A percentile compares a stretch with the other conserved stretches of the same genome.
Conservation (phyloP, 1,140 invertebrate species). For the Drosophila willistoni region DNA sequence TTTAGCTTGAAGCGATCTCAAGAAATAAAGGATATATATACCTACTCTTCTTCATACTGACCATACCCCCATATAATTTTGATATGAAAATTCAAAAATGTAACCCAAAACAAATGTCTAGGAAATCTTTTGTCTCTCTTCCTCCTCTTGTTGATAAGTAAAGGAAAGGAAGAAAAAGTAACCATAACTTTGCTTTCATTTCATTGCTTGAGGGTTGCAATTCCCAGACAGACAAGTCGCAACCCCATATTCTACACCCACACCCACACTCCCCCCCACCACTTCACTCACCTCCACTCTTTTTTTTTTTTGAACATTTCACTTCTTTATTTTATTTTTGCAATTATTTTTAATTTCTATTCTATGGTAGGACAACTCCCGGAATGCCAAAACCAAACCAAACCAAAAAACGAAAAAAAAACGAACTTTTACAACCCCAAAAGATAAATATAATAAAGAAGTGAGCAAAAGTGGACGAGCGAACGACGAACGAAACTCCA, state of each 20-base stretch:
- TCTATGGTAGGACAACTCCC: conserved; percentile 61
- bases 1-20: conserved; percentile 27
- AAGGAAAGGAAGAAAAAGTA: conserved; percentile 10
- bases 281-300: conserved; percentile 3
- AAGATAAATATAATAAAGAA: conserved; percentile 39
- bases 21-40: conserved; percentile 28
- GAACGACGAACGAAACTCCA: conserved; percentile 16
- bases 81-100: conserved; percentile 21
- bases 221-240: conserved; percentile 63
- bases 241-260: not conserved
- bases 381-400: conserved; percentile 62
- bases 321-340: conserved; percentile 22
- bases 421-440: conserved; percentile 67
- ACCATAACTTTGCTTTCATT: conserved; percentile 60
- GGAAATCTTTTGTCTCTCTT: conserved; percentile 32
- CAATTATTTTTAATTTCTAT: conserved; percentile 76
- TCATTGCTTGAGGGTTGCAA: conserved; percentile 66
- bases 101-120: conserved; percentile 50
- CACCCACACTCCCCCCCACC: conserved; percentile 31
- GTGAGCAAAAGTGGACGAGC: conserved; percentile 21
- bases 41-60: not conserved
- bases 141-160: not conserved
- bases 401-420: not conserved
- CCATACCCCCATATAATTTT: not conserved
- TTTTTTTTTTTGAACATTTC: conserved; percentile 11